Evolutionary conservation across 2,113 vertebrate genomes (phyloP).

Genomic region (Amblyornis subalaris): DNA sequence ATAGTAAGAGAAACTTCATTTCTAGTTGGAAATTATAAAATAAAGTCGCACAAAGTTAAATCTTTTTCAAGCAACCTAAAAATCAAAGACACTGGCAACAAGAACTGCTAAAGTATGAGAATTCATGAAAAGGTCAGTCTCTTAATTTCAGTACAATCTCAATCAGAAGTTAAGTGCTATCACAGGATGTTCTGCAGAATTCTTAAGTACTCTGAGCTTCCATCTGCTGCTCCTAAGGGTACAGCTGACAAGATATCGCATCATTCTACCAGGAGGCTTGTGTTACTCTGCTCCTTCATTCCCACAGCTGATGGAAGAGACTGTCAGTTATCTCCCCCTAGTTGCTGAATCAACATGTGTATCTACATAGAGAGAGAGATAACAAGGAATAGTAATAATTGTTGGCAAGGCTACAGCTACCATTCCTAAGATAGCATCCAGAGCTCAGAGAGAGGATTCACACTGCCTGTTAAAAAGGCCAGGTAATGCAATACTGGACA

Average conservation of each 20-base stretch:
- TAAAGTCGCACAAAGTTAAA: not conserved
- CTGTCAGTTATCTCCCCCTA: not conserved
- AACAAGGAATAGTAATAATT: not conserved
- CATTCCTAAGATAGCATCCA: not conserved
- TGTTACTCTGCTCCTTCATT: not conserved
- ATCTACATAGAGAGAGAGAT: not conserved
- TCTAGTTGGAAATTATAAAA: not conserved
- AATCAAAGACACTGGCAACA: not conserved
- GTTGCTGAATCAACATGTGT: not conserved
- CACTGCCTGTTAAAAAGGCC: not conserved
- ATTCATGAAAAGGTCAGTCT: not conserved
- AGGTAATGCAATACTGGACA: not conserved
- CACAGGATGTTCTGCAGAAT: not conserved
- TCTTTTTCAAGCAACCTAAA: not conserved
- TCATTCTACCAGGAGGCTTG: not conserved
- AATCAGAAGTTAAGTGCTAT: not conserved
- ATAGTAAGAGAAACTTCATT: rapidly evolving
- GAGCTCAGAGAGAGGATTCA: not conserved
- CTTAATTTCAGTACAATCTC: not conserved
- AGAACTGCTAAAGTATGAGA: not conserved
- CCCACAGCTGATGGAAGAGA: not conserved
- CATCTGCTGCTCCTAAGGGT: not conserved
- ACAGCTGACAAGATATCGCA: not conserved
- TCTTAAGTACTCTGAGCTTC: not conserved
- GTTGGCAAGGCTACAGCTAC: not conserved